Evolutionary conservation across 2,888 invertebrate species (phyloP), one percentile per base, ranked within the genome.

Genomic region (Cryptophagus acutangulus): DNA sequence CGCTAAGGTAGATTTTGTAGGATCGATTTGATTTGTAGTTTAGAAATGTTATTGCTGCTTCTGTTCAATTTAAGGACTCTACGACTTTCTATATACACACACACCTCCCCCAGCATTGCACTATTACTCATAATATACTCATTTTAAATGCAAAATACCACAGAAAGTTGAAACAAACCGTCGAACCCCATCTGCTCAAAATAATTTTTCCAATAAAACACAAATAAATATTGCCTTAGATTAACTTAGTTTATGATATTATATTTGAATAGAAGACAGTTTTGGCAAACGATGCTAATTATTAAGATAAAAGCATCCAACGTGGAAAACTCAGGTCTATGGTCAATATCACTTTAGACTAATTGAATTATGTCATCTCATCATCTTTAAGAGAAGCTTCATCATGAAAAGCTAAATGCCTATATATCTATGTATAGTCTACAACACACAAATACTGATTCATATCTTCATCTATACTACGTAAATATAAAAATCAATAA

Each of bases 21-120:
- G 66, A 66, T 67, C 58, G 63, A 56, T 56, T 63, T 68, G 68
- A 68, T 68, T 68, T 68, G 68, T 67, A 63, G 65, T 65, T 65
- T 61, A 58, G 61, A 61, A 66, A 65, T 65, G 59, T 62, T 66
- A 65, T 63, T 65, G 63, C 62, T 54, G 31, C n/a, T n/a, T 54
- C 52, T 51, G 47, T 54, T 48, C 45, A 45, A 26, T 42, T 48
- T 49, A n/a, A n/a, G n/a, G n/a, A n/a, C n/a, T n/a, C n/a, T n/a
- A n/a, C n/a, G n/a, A n/a, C n/a, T n/a, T n/a, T n/a, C n/a, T n/a
- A n/a, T n/a, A n/a, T n/a, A n/a, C n/a, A n/a, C n/a, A 6, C 30
- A 12, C 6, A 6, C 6, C 30, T 29, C 45, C 57, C 48, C 55
- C 30, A 38, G 54, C 55, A 34, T 17, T 18, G 18, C 14, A 34